Evolutionary conservation across 2,113 vertebrate species (phyloP).

Genomic region (Clarias gariepinus): DNA sequence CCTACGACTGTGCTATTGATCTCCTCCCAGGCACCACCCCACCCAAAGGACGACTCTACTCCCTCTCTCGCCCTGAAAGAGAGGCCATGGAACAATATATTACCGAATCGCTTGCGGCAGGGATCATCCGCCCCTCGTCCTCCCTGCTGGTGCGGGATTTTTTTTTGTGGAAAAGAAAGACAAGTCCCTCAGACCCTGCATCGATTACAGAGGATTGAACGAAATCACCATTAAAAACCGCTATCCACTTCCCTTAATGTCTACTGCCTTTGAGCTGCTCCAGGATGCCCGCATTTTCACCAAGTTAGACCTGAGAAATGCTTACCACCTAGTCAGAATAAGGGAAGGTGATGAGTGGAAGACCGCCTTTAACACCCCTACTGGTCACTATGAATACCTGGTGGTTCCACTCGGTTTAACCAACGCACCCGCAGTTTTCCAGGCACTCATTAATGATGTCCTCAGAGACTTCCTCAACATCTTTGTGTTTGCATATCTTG

Average conservation of each 20-base stretch:
- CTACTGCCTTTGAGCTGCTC: no score
- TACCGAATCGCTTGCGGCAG: not conserved
- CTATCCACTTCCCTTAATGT: no score
- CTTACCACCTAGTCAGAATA: not conserved
- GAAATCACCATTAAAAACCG: no score
- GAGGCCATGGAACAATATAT: not conserved
- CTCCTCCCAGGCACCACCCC: no score
- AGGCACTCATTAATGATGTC: no score
- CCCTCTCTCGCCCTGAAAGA: not conserved
- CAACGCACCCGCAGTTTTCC: not conserved
- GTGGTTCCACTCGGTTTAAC: not conserved
- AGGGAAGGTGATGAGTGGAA: not conserved
- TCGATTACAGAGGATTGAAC: no score
- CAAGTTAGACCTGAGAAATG: not conserved
- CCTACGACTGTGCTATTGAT: no score
- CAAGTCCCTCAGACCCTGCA: no score
- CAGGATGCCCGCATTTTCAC: not conserved
- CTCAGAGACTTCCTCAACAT: no score
- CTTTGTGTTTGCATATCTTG: not conserved
- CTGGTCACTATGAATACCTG: not conserved
- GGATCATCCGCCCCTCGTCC: not conserved
- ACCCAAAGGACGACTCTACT: no score
- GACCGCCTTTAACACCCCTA: not conserved
- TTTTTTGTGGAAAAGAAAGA: not conserved
- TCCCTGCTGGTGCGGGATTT: not conserved